Evolutionary conservation across 1,140 invertebrate species (phyloP).

Genomic region (Lepidostoma basale): DNA sequence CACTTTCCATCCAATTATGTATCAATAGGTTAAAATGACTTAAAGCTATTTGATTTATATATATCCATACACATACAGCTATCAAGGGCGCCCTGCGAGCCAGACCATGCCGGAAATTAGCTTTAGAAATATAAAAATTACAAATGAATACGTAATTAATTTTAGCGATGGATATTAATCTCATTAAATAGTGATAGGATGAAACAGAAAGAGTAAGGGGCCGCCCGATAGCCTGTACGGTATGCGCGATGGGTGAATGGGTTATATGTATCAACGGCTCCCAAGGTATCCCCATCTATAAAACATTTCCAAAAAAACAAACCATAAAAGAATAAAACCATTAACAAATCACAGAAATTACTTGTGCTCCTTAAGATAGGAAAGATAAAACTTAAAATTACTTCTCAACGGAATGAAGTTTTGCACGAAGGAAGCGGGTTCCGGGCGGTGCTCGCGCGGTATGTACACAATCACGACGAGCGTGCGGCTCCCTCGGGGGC

Average conservation of each 20-base stretch:
- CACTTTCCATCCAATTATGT: conserved; percentile 46
- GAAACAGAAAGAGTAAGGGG: neutral
- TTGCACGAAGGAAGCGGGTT: neutral
- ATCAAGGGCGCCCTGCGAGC: conserved; percentile 27
- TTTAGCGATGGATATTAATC: neutral
- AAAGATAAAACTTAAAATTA: conserved; percentile 29
- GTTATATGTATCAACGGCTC: conserved; percentile 45
- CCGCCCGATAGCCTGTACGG: neutral
- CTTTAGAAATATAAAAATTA: conserved; percentile 27
- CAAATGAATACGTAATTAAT: too few species aligned
- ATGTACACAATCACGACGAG: too few species aligned
- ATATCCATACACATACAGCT: conserved; percentile 45
- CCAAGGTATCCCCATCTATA: conserved; percentile 31
- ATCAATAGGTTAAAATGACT: conserved; percentile 47
- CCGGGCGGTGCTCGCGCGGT: too few species aligned
- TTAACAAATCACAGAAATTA: conserved; percentile 35
- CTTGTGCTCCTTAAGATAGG: conserved; percentile 29
- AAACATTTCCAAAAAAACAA: conserved; percentile 19
- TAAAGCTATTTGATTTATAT: conserved; percentile 46
- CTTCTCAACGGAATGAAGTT: conserved; percentile 24
- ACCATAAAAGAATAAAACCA: conserved; percentile 29
- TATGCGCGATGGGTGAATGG: conserved; percentile 29
- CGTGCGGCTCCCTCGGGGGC: too few species aligned
- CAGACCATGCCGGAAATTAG: neutral
- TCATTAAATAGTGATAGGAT: neutral